Evolutionary conservation across 1,140 invertebrate genomes (phyloP).

Genomic region (Trichomalopsis sarcophagae): DNA sequence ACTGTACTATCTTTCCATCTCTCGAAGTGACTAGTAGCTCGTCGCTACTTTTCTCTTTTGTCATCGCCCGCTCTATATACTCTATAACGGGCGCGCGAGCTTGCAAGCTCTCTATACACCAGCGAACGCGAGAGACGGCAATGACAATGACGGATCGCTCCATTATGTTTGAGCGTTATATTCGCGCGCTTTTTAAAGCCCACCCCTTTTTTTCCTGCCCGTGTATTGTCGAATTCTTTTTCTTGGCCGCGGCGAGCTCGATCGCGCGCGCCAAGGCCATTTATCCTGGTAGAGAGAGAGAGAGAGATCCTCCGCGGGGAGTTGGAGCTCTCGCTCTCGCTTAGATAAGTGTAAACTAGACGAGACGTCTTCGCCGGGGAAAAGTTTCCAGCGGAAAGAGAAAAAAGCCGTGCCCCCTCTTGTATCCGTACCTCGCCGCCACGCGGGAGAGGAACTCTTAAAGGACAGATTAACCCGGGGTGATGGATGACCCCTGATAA

Average conservation of each 20-base stretch:
- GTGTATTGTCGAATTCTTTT: constrained; percentile 5
- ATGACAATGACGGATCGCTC: constrained; percentile 45
- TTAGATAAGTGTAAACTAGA: constrained; percentile 13
- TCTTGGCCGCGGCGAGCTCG: neutral
- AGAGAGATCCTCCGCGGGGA: neutral
- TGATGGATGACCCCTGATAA: constrained; percentile 47
- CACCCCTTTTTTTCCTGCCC: neutral
- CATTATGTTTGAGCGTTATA: constrained; percentile 33
- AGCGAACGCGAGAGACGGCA: neutral
- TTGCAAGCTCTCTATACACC: neutral
- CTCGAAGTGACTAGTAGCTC: neutral
- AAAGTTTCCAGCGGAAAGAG: neutral
- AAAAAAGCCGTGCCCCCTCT: neutral
- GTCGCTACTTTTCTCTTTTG: neutral
- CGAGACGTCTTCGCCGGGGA: neutral
- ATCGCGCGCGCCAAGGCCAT: constrained; percentile 11
- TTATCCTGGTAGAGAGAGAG: neutral
- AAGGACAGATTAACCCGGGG: constrained; percentile 32
- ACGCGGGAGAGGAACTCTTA: constrained; percentile 31
- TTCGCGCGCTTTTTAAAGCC: constrained; percentile 19
- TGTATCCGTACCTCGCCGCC: neutral
- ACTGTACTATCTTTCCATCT: neutral
- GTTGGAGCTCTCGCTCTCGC: neutral
- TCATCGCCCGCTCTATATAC: neutral
- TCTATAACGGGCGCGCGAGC: neutral